Conservation (phyloP, 2,888 invertebrate species). For the Sesamia inferens region DNA sequence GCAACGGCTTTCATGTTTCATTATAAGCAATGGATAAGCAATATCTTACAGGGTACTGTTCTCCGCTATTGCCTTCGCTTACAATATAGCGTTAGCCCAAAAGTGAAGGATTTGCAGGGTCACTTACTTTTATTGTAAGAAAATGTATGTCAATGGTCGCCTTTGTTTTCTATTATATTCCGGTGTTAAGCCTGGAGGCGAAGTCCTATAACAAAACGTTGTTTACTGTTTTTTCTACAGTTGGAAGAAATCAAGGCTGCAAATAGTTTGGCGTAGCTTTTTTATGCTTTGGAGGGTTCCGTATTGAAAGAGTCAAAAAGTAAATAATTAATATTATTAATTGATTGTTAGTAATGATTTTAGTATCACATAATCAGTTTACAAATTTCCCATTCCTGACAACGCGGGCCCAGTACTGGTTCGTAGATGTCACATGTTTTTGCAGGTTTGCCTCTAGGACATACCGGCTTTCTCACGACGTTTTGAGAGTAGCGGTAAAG, state of each 20-base stretch:
- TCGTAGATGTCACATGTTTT: too few species aligned
- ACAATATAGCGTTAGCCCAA: not conserved
- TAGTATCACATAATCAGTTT: too few species aligned
- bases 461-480: too few species aligned
- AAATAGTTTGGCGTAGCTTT: not conserved
- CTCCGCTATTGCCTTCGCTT: not conserved
- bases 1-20: not conserved
- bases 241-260: not conserved
- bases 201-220: constrained; percentile 38
- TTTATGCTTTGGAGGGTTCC: not conserved
- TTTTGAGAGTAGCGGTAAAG: too few species aligned
- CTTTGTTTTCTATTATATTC: constrained; percentile 52
- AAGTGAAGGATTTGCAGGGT: constrained; percentile 43
- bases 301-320: too few species aligned
- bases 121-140: constrained; percentile 47
- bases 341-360: too few species aligned
- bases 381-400: too few species aligned
- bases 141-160: constrained; percentile 54
- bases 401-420: too few species aligned
- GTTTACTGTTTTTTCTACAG: constrained; percentile 31
- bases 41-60: not conserved
- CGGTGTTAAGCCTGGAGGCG: constrained; percentile 10
- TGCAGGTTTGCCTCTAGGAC: too few species aligned
- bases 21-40: not conserved
- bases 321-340: too few species aligned